Base-by-base conservation (phyloP, 1,140 invertebrate species). In the Maconellicoccus hirsutus region DNA sequence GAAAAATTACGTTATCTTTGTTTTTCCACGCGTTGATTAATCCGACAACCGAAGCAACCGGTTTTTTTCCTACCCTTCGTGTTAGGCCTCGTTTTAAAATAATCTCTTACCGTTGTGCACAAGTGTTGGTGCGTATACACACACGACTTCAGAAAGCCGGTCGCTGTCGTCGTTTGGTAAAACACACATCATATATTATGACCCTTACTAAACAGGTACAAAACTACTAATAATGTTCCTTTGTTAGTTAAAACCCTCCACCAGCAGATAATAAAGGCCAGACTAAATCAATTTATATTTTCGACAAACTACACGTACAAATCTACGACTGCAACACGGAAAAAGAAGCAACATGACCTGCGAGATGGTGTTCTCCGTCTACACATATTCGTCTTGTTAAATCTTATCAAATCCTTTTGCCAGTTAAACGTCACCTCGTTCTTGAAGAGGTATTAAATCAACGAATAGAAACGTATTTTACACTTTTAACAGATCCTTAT, bases 141-240 rank as follows among this genome's bases (percentile, higher is more conserved):
- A n/a, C n/a, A n/a, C n/a, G n/a, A n/a, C n/a, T n/a, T n/a, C n/a
- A n/a, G n/a, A n/a, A n/a, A 33, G 29, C 4, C 12, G 12, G 29
- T 33, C 4, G 29, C 12, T 3, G 29, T 33, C 29, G 29, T 33
- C 29, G 12, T 52, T 19, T 19, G 6, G 42, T 52, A 52, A 52
- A 52, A 52, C 42, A 52, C 42, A 52, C 42, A 52, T 52, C 42
- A 52, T 52, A 52, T 52, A 52, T 52, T 52, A 52, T 52, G 42
- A 52, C 42, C 42, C 42, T 33, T 52, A 16, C 42, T 52, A 52
- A 38, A 52, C 42, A 52, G 42, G 42, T 52, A 52, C 42, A 52
- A 52, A 52, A 4, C 42, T 52, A 52, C 42, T 52, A 14, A 4
- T 52, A 52, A 52, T 52, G 42, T 52, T 52, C 42, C 42, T 52